Base-by-base conservation (phyloP, 2,797 vertebrate species). In the Todus mexicanus region DNA sequence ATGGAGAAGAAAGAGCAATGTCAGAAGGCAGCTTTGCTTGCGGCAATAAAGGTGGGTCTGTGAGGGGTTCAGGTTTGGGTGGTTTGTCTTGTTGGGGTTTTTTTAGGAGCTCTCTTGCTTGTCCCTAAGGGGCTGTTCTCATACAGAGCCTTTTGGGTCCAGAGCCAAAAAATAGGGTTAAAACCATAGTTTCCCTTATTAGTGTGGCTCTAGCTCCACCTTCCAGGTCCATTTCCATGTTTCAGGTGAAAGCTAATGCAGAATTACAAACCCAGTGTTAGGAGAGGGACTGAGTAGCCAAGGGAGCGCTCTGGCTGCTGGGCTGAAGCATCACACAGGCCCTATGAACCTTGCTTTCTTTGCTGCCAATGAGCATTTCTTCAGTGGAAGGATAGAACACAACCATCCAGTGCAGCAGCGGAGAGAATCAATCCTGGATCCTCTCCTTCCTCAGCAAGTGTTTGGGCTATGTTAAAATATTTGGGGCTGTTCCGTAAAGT, bases 1-100 rank as follows among this genome's bases (percentile, higher is more conserved):
- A 98, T 98, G 95, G 98, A 98, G 84, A 99, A 98, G 90, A 99
- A 98, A 77, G 70, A 98, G 66, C 96, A 89, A 22, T 50, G 68
- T 37, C 96, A 98, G 73, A 98, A 97, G 91, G 97, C 98, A 45
- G 78, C 87, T 61, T 94, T 99, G 60, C 96, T 99, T 26, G 95
- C 95, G 83, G 98, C 98, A 31, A 97, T 98, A 94, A 96, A 96
- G 97, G 98, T 97, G 86, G 70, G 92, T 96, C 2, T 0, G 64
- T 65, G 72, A 73, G 31, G 37, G 53, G 17, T 5, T 35, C 76
- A 65, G 5, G 18, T 84, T 42, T 37, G 4, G 57, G 60, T 51
- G n/a, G 7, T 33, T 89, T 87, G 66, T 25, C 73, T 74, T 57
- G 16, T 31, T 38, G 45, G 15, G 2, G 1, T 16, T 29, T 15